phyloP scores from a whole-genome alignment of 2,797 vertebrate genomes.

The Hypotaenidia okinawae region DNA sequence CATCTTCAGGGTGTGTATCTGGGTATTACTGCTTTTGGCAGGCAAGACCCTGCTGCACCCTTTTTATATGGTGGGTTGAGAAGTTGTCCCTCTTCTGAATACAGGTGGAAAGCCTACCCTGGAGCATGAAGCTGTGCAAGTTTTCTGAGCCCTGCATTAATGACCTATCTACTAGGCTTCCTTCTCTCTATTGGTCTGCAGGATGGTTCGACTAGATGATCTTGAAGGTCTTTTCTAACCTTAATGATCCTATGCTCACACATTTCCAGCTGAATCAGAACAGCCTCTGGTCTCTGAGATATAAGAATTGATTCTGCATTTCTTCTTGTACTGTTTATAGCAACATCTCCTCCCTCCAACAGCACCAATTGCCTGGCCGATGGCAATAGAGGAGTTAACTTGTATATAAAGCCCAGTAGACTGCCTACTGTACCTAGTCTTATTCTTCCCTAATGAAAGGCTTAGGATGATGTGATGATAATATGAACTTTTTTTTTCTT shows the following conservation, averaged over 20 bases:
- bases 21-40: neutral
- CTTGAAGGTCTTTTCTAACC: no score
- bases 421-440: neutral
- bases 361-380: neutral
- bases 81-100: neutral
- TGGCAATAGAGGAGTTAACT: neutral
- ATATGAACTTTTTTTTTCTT: neutral
- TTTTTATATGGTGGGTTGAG: neutral
- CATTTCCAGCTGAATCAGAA: neutral
- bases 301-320: neutral
- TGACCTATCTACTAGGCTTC: neutral
- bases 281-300: neutral
- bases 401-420: neutral
- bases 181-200: neutral
- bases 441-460: neutral
- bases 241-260: no score
- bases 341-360: neutral
- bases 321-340: fast-evolving
- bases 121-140: neutral
- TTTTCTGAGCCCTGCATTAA: neutral
- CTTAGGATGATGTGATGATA: neutral
- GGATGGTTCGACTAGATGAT: no score
- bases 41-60: fast-evolving
- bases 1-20: neutral
- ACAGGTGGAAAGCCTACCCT: neutral